Evolutionary conservation across 2,113 vertebrate species (phyloP), one percentile per base, ranked within the genome.

Genomic region (Amia ocellicauda): DNA sequence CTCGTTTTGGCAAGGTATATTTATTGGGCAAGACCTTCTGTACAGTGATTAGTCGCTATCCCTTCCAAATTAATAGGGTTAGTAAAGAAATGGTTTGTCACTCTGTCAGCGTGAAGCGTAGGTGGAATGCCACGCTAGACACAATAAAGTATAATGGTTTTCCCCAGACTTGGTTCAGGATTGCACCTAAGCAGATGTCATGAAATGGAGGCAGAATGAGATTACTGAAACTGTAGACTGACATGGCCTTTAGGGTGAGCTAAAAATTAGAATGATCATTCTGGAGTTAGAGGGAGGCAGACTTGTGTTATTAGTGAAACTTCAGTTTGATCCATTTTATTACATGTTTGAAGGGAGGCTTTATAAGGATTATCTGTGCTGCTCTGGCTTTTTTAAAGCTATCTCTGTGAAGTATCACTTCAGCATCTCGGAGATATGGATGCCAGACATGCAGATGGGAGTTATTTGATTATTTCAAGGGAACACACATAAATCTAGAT

Each of bases 391-490:
- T 9, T 36, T 16, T 29, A 10, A 23, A 3, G 31, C 42, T 43
- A 50, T 22, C 9, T 23, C 36, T 23, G 27, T 2, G 20, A 24
- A 26, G 26, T n/a, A 17, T 0, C 29, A 23, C 22, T 58, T 29
- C 16, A 19, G 17, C 31, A 20, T 42, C 24, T 19, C 55, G 19
- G 7, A 3, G 14, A 19, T 3, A 8, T 10, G 20, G 24, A 27
- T n/a, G n/a, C 43, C 55, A 58, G 17, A 49, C 19, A 31, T 28
- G 7, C 8, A 51, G 63, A n/a, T 58, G 43, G 31, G 4, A 29
- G 27, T 40, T 16, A 23, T 2, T 16, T 11, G 16, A 42, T 58
- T 58, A 51, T 66, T 50, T 58, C 40, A 66, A 60, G 64, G 11
- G 31, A 36, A n/a, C n/a, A n/a, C n/a, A n/a, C n/a, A n/a, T n/a